phyloP scores from a whole-genome alignment of 2,888 invertebrate genomes.

The Lasioglossum pauxillum region DNA sequence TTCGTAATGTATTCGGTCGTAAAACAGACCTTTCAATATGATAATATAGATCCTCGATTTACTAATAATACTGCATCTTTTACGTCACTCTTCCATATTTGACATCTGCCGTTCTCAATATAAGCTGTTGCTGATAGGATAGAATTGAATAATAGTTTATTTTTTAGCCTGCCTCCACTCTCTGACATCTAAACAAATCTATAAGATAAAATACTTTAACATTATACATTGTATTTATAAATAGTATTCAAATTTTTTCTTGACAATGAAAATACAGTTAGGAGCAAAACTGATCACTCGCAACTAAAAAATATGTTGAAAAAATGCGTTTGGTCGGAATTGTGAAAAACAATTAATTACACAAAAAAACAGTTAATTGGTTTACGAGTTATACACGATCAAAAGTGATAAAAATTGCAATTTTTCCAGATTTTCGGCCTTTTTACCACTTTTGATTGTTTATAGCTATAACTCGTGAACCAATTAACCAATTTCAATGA shows the following conservation, averaged over 20 bases:
- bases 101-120: neutral
- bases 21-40: neutral
- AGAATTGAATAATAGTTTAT: neutral
- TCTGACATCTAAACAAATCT: neutral
- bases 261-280: neutral
- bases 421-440: no score
- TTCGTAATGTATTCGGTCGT: constrained; percentile 1
- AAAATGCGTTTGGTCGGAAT: no score
- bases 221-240: neutral
- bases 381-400: no score
- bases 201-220: neutral
- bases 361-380: no score
- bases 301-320: no score
- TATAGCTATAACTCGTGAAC: no score
- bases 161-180: no score
- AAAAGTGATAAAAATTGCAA: no score
- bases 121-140: neutral
- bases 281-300: no score
- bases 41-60: neutral
- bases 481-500: no score
- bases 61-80: neutral
- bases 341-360: no score
- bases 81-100: neutral
- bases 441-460: no score
- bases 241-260: neutral